Evolutionary conservation across 2,113 vertebrate genomes (phyloP).

Genomic region (Hydrochoerus hydrochaeris): DNA sequence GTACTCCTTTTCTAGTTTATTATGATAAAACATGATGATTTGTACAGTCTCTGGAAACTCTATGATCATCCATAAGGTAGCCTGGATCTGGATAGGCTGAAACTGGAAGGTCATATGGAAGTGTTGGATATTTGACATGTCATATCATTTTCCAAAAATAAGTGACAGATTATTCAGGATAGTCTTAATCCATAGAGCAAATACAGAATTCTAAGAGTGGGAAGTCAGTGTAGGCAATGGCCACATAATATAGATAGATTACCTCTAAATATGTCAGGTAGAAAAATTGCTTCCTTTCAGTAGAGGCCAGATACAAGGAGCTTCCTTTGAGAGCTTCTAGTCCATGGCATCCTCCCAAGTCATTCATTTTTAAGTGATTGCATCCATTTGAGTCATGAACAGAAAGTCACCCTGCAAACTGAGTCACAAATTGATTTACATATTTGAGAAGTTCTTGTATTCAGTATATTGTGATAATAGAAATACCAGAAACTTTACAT

Average conservation of each 20-base stretch:
- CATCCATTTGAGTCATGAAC: slow-evolving; percentile 76
- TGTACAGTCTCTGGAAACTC: slow-evolving; percentile 35
- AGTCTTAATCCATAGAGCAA: slow-evolving; percentile 50
- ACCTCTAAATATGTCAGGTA: slow-evolving; percentile 67
- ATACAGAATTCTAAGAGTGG: slow-evolving; percentile 56
- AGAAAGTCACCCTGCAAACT: slow-evolving; percentile 72
- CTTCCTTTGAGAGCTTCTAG: slow-evolving; percentile 60
- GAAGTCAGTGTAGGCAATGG: slow-evolving; percentile 46
- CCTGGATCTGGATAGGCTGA: slow-evolving; percentile 56
- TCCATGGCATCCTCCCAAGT: slow-evolving; percentile 64
- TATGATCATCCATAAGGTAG: slow-evolving; percentile 35
- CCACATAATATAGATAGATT: slow-evolving; percentile 48
- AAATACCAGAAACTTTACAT: slow-evolving; percentile 50
- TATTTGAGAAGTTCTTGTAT: slow-evolving; percentile 68
- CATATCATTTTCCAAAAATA: slow-evolving; percentile 69
- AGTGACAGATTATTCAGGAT: slow-evolving; percentile 51
- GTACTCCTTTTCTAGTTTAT: slow-evolving; percentile 16
- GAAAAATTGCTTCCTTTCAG: slow-evolving; percentile 62
- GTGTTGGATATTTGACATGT: slow-evolving; percentile 63
- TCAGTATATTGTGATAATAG: slow-evolving; percentile 54
- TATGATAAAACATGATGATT: slow-evolving; percentile 42
- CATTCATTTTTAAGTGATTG: slow-evolving; percentile 74
- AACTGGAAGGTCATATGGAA: slow-evolving; percentile 49
- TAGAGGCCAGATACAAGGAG: slow-evolving; percentile 67
- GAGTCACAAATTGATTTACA: slow-evolving; percentile 71